Conservation (phyloP, 2,113 vertebrate genomes). For the Numenius arquata region DNA sequence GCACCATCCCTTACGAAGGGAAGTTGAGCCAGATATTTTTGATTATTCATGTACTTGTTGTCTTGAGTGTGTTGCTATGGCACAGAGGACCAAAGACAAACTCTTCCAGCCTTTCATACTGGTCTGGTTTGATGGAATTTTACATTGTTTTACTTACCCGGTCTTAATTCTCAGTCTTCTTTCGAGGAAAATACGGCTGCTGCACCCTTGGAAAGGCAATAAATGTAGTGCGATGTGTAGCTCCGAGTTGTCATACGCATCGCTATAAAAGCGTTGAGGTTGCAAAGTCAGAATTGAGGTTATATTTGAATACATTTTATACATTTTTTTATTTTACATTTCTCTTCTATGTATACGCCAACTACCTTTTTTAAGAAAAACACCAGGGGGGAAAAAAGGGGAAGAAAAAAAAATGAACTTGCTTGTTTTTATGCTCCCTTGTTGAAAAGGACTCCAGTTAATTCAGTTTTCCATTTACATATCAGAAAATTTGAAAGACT, state of each 20-base stretch:
- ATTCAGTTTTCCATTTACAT: neutral
- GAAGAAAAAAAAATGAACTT: neutral
- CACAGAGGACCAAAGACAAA: neutral
- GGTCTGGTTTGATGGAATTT: neutral
- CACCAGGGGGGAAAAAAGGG: no score
- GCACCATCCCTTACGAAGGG: neutral
- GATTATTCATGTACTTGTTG: neutral
- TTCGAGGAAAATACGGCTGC: neutral
- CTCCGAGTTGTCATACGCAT: neutral
- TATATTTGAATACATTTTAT: neutral
- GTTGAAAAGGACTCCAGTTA: neutral
- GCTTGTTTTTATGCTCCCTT: neutral
- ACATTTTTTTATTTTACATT: no score
- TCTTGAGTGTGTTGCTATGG: neutral
- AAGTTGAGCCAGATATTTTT: neutral
- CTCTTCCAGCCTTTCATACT: neutral
- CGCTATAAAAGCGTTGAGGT: neutral
- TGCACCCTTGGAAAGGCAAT: neutral
- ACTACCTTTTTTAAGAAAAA: neutral
- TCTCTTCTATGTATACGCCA: neutral
- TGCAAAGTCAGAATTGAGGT: neutral
- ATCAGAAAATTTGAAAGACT: neutral
- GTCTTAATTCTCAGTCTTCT: neutral
- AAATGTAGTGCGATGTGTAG: neutral
- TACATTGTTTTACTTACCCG: neutral